Percentiles rank a stretch among this genome's conserved stretches.
phyloP scores from a whole-genome alignment of 2,113 vertebrate species.

The Boulengeromyrus knoepffleri region DNA sequence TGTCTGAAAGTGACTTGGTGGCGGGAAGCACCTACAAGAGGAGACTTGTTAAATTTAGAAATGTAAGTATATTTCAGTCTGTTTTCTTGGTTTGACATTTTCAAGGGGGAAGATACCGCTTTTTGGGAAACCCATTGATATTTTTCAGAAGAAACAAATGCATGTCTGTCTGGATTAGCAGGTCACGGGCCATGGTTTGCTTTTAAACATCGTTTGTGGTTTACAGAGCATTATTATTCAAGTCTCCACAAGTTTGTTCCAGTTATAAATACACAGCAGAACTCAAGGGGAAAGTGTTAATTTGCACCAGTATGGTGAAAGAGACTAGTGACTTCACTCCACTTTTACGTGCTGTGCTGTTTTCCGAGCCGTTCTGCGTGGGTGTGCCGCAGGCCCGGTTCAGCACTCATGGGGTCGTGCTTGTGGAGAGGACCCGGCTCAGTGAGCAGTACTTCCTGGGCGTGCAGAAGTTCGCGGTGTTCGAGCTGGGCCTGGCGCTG shows the following conservation, averaged over 20 bases:
- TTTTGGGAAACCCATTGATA: not conserved
- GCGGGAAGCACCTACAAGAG: constrained; percentile 74
- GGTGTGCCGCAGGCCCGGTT: constrained; percentile 51
- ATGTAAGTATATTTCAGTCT: constrained; percentile 61
- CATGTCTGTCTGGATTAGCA: not conserved
- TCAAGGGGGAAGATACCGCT: not conserved
- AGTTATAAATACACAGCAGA: not conserved
- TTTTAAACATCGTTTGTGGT: not conserved
- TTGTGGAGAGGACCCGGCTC: constrained; percentile 75
- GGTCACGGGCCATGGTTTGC: not conserved
- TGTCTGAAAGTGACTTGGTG: constrained; percentile 82
- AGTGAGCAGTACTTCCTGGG: constrained; percentile 77
- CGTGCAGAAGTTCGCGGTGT: constrained; percentile 76
- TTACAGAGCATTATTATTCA: not conserved
- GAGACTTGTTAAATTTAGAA: constrained; percentile 78
- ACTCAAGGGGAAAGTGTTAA: not conserved
- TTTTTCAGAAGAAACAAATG: not conserved
- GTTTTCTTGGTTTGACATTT: not conserved
- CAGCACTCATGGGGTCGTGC: constrained; percentile 64
- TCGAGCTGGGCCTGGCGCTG: constrained; percentile 82
- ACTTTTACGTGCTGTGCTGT: not conserved
- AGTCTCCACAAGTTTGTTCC: not conserved
- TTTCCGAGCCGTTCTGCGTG: not conserved
- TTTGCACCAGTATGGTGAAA: not conserved
- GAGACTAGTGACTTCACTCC: not conserved